A percentile compares a stretch with the other conserved stretches of the same genome.
These are phyloP conservation scores for Elaphurus davidianus DNA, from an alignment of 2,113 vertebrate genomes.

Conservation along the genomic window DNA sequence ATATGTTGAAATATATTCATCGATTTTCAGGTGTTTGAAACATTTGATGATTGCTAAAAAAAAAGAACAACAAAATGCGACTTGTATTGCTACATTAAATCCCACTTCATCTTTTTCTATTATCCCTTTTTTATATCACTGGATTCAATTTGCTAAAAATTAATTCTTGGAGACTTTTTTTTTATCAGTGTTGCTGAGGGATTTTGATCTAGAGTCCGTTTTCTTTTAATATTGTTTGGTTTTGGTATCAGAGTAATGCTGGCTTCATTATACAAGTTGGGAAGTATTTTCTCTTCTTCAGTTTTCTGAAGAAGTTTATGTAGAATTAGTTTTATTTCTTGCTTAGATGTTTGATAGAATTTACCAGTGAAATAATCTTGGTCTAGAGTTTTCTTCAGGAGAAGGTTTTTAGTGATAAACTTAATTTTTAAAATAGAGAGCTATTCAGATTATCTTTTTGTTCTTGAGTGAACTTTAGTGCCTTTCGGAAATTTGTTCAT, in stretches of 20 bases:
- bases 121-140: background rate
- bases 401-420: background rate
- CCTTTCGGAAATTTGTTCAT: background rate
- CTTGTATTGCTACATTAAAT: background rate
- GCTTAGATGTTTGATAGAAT: background rate
- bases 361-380: background rate
- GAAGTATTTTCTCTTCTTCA: background rate
- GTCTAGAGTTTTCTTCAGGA: background rate
- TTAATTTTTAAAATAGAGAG: background rate
- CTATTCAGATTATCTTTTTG: background rate
- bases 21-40: background rate
- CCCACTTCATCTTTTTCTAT: background rate
- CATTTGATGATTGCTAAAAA: background rate
- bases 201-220: background rate
- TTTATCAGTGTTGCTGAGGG: background rate
- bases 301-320: background rate
- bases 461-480: background rate
- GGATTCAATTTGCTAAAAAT: background rate
- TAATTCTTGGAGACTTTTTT: background rate
- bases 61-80: rapidly evolving
- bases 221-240: background rate
- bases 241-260: background rate
- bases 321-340: background rate
- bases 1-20: background rate
- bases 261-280: background rate